Conservation (phyloP, 1,140 invertebrate genomes). For the Micrasema minimum region DNA sequence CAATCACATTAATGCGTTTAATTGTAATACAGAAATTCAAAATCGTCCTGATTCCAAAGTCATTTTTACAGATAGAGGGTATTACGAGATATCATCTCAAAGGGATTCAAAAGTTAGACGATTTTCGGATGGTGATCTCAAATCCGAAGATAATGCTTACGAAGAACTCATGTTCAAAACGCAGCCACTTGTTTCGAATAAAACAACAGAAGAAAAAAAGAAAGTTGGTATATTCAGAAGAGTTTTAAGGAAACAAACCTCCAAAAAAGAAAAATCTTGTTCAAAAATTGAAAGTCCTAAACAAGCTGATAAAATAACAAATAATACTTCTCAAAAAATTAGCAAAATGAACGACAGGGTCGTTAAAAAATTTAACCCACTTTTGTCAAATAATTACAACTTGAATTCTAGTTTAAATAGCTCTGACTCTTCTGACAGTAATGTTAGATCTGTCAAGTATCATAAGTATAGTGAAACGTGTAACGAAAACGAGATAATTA, state of each 20-base stretch:
- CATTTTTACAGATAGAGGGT: conserved; percentile 43
- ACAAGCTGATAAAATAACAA: background rate
- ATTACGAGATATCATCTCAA: conserved; percentile 44
- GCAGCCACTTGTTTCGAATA: too few relatives aligned
- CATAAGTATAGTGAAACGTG: conserved; percentile 5
- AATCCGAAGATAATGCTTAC: conserved; percentile 45
- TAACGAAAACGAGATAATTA: background rate
- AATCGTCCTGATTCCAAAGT: too few relatives aligned
- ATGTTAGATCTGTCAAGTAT: background rate
- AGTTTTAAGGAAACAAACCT: conserved; percentile 30
- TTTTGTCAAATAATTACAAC: conserved; percentile 23
- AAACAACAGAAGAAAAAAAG: conserved; percentile 33
- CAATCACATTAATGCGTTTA: too few relatives aligned
- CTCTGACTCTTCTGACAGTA: background rate
- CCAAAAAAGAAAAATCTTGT: conserved; percentile 23
- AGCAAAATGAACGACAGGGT: conserved; percentile 36
- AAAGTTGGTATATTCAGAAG: conserved; percentile 45
- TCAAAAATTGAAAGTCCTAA: conserved; percentile 17
- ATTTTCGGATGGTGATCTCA: conserved; percentile 32
- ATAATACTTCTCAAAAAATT: conserved; percentile 3
- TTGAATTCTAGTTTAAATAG: background rate
- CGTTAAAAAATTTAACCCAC: conserved; percentile 10
- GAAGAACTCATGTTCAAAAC: conserved; percentile 46
- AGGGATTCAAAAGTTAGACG: conserved; percentile 17
- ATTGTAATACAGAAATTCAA: too few relatives aligned